phyloP scores from a whole-genome alignment of 2,113 vertebrate species.

The Melanostigma gelatinosum region DNA sequence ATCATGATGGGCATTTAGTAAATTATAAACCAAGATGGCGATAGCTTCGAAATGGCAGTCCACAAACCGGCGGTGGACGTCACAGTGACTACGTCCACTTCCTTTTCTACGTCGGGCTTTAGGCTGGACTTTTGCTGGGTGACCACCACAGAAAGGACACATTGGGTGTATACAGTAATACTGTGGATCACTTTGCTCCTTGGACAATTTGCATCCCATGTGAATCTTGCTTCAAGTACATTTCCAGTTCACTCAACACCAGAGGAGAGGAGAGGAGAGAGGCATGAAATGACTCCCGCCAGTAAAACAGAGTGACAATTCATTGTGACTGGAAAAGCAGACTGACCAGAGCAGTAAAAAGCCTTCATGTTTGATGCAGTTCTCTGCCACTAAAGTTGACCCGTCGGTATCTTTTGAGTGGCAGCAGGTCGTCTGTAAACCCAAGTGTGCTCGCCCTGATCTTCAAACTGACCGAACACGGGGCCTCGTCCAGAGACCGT shows the following conservation, averaged over 20 bases:
- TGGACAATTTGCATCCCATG: conserved; percentile 54
- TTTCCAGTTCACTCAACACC: conserved; percentile 30
- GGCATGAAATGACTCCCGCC: conserved; percentile 21
- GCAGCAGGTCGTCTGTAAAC: conserved; percentile 41
- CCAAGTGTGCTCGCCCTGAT: not conserved
- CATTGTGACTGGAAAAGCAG: conserved; percentile 36
- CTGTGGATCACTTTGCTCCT: not conserved
- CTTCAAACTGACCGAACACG: conserved; percentile 43
- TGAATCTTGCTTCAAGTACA: conserved; percentile 50
- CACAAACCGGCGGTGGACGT: not conserved
- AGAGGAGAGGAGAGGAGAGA: not conserved
- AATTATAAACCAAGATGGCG: not conserved
- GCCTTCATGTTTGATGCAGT: conserved; percentile 35
- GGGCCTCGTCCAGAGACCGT: conserved; percentile 5
- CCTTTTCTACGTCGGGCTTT: conserved; percentile 20
- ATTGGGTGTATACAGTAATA: conserved; percentile 12
- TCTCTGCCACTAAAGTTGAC: conserved; percentile 36
- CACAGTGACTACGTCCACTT: too few species aligned
- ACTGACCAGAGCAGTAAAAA: conserved; percentile 44
- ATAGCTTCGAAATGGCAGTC: not conserved
- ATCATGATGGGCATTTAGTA: too few species aligned
- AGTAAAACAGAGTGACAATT: conserved; percentile 39
- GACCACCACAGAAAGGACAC: conserved; percentile 17
- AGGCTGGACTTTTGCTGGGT: not conserved
- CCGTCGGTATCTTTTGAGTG: conserved; percentile 24